A percentile compares a stretch with the other conserved stretches of the same genome.
phyloP scores from a whole-genome alignment of 1,140 invertebrate genomes.

The Bombus difficillimus region DNA sequence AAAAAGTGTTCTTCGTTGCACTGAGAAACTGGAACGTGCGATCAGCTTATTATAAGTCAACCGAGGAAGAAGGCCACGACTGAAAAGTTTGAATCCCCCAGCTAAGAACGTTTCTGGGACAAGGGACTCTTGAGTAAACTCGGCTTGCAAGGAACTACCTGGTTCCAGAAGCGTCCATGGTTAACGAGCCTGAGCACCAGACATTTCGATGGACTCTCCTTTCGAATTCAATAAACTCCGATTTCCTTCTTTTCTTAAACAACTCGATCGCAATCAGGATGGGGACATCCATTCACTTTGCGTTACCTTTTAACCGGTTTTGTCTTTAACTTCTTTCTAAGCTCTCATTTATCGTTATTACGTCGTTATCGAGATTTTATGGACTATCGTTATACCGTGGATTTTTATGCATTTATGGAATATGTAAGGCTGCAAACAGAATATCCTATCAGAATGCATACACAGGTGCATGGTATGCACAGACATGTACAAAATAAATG shows the following conservation, averaged over 20 bases:
- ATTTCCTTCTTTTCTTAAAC: constrained; percentile 11
- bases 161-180: constrained; percentile 33
- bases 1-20: constrained; percentile 24
- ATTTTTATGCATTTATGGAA: too few relatives aligned
- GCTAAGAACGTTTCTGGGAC: constrained; percentile 64
- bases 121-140: constrained; percentile 67
- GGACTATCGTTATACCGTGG: too few relatives aligned
- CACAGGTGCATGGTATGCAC: too few relatives aligned
- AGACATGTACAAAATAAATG: too few relatives aligned
- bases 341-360: not conserved
- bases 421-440: too few relatives aligned
- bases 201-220: constrained; percentile 45
- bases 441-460: too few relatives aligned
- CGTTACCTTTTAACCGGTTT: not conserved
- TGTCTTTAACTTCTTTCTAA: not conserved
- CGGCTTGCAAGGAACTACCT: constrained; percentile 53
- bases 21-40: constrained; percentile 62
- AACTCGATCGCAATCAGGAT: constrained; percentile 15
- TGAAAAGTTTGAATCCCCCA: constrained; percentile 62
- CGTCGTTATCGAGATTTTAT: not conserved
- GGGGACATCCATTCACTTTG: constrained; percentile 4
- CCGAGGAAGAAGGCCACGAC: constrained; percentile 42
- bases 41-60: constrained; percentile 68
- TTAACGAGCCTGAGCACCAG: constrained; percentile 57
- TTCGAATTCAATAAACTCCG: constrained; percentile 44